Percentiles rank a stretch among this genome's conserved stretches.
These are phyloP conservation scores for Cryptocephalus moraei DNA, from an alignment of 2,888 invertebrate genomes.

Conservation along the genomic window DNA sequence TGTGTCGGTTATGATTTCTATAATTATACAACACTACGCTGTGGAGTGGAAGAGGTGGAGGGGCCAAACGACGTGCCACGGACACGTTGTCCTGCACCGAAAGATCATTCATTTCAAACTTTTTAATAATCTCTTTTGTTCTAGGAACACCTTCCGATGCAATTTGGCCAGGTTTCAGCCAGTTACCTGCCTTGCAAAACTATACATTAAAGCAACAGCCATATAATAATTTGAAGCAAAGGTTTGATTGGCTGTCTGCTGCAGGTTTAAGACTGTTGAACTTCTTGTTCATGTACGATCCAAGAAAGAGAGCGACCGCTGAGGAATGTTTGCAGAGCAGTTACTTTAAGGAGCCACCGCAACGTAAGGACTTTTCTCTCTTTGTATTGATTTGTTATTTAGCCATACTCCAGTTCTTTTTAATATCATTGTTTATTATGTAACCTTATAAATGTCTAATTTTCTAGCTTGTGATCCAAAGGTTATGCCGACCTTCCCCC, in stretches of 20 bases:
- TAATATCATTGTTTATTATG: neutral
- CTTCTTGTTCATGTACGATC: conserved; percentile 96
- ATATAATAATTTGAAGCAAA: conserved; percentile 88
- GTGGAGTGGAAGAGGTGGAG: too few relatives aligned
- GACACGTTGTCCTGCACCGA: too few relatives aligned
- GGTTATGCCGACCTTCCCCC: conserved; percentile 96
- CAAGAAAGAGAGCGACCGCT: conserved; percentile 88
- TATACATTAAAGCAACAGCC: conserved; percentile 85
- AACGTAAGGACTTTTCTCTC: conserved; percentile 65
- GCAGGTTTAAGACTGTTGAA: conserved; percentile 84
- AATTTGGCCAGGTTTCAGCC: conserved; percentile 92
- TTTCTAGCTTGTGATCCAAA: conserved; percentile 85
- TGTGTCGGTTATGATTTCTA: too few relatives aligned
- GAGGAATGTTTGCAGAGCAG: conserved; percentile 89
- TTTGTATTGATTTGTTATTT: too few relatives aligned
- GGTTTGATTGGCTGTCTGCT: conserved; percentile 84
- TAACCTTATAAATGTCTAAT: neutral
- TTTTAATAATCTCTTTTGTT: conserved; percentile 2
- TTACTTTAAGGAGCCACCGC: conserved; percentile 91
- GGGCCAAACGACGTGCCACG: too few relatives aligned
- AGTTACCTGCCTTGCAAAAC: conserved; percentile 80
- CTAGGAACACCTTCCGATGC: conserved; percentile 81
- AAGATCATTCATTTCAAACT: too few relatives aligned
- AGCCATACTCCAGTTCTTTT: too few relatives aligned
- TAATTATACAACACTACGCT: too few relatives aligned